Base-by-base conservation (phyloP, 1,140 invertebrate species). In the Aphis craccivora region DNA sequence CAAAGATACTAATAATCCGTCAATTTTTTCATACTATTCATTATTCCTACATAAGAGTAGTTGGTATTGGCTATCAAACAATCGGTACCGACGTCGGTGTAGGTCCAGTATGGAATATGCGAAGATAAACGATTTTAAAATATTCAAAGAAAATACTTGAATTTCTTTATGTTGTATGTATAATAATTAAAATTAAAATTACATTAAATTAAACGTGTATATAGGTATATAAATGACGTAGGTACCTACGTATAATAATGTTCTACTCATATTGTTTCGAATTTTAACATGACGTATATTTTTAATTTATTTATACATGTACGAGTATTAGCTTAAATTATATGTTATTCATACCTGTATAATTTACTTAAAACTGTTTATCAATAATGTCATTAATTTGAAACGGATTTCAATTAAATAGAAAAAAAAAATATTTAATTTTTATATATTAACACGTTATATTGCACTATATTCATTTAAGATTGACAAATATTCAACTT, bases 31-130 rank as follows among this genome's bases (percentile, higher is more conserved):
- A 20, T 92, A 37, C 43, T 37, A 35, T 43, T 83, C n/a, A 40
- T 91, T 83, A 51, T 84, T 53, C 81, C 14, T 84, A 23, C 35
- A 37, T 25, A 30, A n/a, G 6, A 35, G 89, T 55, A 45, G 30
- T 76, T 45, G 90, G 91, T 86, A 84, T 93, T 93, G 91, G 55
- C n/a, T 84, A 53, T 93, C 91, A 93, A 93, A 93, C 91, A 48
- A 9, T 93, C 76, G 35, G 81, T 86, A 53, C 91, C 91, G 91
- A 93, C 91, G 43, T 55, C 81, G 35, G 11, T 53, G 91, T 93
- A 83, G 81, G 81, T 84, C 91, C 48, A 14, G 20, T 25, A 25
- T 22, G 53, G 20, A 67, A 67, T 90, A 30, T 90, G 89, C 55
- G 25, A 43, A 67, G 89, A 40, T 90, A 90, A 43, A 67, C 89